Conservation (phyloP, 2,113 vertebrate species). For the Charina bottae region DNA sequence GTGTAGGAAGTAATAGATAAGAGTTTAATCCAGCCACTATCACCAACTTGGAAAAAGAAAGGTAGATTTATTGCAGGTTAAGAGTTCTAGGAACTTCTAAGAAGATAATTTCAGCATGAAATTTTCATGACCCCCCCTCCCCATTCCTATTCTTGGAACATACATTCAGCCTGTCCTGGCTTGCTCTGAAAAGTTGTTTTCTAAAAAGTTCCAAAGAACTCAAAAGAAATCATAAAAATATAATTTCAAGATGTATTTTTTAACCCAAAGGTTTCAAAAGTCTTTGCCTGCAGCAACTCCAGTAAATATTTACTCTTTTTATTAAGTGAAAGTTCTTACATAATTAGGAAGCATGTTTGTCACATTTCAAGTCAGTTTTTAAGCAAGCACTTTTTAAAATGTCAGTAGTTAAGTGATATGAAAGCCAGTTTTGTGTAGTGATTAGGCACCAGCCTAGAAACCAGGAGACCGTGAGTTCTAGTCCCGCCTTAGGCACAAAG, state of each 20-base stretch:
- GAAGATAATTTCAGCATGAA: neutral
- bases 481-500: too few relatives aligned
- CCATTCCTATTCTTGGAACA: neutral
- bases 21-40: neutral
- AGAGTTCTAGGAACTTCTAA: neutral
- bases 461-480: too few relatives aligned
- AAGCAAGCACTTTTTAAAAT: slow-evolving; percentile 36
- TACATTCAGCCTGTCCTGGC: neutral
- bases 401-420: neutral
- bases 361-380: slow-evolving; percentile 18
- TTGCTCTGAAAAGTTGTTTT: neutral
- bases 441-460: too few relatives aligned
- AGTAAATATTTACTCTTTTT: slow-evolving; percentile 9
- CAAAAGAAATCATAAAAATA: neutral
- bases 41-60: neutral
- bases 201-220: neutral
- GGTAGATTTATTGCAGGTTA: neutral
- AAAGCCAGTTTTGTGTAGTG: too few relatives aligned
- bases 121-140: neutral
- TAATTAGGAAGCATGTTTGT: slow-evolving; percentile 30
- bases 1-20: neutral
- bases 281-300: neutral
- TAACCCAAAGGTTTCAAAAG: neutral
- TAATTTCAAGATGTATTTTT: neutral
- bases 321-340: slow-evolving; percentile 1